phyloP scores from a whole-genome alignment of 2,888 invertebrate species.

The Andrena dorsata region DNA sequence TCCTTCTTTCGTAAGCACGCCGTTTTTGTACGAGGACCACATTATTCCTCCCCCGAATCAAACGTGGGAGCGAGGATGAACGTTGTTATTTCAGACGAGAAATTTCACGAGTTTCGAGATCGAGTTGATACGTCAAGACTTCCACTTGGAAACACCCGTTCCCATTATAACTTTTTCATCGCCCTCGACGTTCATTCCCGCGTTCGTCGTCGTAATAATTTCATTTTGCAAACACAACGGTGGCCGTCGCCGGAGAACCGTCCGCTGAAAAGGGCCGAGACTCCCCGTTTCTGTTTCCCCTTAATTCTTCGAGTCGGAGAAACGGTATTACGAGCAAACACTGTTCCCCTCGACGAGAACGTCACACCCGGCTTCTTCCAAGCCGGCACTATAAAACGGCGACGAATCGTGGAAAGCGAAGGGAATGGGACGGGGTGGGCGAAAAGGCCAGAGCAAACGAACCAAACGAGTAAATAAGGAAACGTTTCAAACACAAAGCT shows the following conservation, averaged over 20 bases:
- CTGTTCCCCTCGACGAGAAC: conserved; percentile 1
- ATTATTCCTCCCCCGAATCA: conserved; percentile 21
- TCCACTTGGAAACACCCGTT: not conserved
- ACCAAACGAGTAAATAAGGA: conserved; percentile 58
- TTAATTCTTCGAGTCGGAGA: not conserved
- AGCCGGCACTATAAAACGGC: not conserved
- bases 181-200: not conserved
- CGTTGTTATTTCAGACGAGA: conserved; percentile 4
- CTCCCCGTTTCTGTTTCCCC: not conserved
- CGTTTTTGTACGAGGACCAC: not conserved
- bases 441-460: conserved; percentile 19
- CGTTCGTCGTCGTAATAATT: not conserved
- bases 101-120: not conserved
- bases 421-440: not conserved
- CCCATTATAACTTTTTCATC: conserved; percentile 7
- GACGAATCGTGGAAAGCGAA: conserved; percentile 12
- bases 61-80: conserved; percentile 18
- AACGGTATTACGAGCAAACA: conserved; percentile 19
- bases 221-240: conserved; percentile 5
- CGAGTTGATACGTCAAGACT: not conserved
- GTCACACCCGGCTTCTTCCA: conserved; percentile 14
- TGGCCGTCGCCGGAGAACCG: not conserved
- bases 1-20: not conserved
- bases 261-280: not conserved
- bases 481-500: conserved; percentile 61